Percentiles rank a stretch among this genome's conserved stretches.
Evolutionary conservation across 2,888 invertebrate genomes (phyloP).

Genomic region (Branchipolynoe longqiensis): DNA sequence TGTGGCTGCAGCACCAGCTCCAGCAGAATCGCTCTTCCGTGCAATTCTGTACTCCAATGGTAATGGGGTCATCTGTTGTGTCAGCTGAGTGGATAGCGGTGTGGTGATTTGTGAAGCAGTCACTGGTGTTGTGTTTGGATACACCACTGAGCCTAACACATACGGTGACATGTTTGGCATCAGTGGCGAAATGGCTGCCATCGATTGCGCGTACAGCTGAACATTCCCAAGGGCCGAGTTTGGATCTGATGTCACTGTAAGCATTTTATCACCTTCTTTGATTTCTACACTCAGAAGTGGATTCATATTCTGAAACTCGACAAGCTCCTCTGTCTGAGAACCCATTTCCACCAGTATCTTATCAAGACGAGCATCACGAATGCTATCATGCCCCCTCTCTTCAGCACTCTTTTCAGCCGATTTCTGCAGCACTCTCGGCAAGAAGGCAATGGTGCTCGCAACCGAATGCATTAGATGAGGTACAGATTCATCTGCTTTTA

Average conservation of each 20-base stretch:
- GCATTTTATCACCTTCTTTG: neutral
- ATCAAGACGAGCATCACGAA: neutral
- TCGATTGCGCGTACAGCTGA: neutral
- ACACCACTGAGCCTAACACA: neutral
- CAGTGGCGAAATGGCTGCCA: neutral
- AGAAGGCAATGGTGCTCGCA: neutral
- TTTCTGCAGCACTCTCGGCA: neutral
- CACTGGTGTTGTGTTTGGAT: too few species aligned
- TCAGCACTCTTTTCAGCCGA: neutral
- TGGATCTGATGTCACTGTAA: neutral
- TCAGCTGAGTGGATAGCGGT: too few species aligned
- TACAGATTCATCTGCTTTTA: neutral
- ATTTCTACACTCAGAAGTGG: neutral
- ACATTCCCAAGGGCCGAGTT: neutral
- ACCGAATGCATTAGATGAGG: neutral
- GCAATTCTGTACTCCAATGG: conserved; percentile 12
- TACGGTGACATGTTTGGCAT: neutral
- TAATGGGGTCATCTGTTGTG: neutral
- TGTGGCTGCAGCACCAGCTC: neutral
- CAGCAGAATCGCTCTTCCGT: neutral
- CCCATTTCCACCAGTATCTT: conserved; percentile 7
- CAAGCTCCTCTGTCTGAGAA: conserved; percentile 11
- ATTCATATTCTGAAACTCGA: too few species aligned
- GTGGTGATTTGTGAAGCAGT: too few species aligned
- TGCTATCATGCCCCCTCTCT: neutral